These are phyloP conservation scores for Cydia splendana DNA, from an alignment of 1,140 invertebrate species.

Conservation along the genomic window DNA sequence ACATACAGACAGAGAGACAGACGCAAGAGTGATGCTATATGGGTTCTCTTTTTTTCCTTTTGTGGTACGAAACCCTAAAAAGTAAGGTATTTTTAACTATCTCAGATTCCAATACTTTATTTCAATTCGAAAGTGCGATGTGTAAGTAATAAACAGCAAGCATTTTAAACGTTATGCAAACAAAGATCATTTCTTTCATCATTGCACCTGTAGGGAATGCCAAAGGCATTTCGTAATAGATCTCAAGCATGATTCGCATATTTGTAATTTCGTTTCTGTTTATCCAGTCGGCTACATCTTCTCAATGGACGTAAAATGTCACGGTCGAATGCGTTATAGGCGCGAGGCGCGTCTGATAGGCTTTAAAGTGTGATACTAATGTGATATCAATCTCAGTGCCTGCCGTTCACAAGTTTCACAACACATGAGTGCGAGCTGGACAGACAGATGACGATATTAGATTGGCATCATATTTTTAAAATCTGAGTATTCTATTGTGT, in stretches of 20 bases:
- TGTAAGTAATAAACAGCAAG: not conserved
- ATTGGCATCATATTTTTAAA: conserved; percentile 1
- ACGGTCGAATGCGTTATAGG: conserved; percentile 36
- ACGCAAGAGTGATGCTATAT: no score
- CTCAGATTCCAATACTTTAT: no score
- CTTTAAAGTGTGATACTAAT: not conserved
- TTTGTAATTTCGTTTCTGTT: conserved; percentile 12
- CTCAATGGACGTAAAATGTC: conserved; percentile 42
- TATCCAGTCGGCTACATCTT: conserved; percentile 24
- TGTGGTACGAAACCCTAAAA: no score
- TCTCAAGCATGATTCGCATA: not conserved
- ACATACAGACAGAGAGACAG: no score
- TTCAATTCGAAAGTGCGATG: no score
- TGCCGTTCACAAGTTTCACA: not conserved
- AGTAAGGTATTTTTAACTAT: no score
- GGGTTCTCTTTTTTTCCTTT: no score
- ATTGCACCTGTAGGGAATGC: not conserved
- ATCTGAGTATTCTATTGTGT: not conserved
- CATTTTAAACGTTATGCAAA: conserved; percentile 10
- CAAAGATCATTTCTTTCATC: not conserved
- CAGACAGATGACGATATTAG: not conserved
- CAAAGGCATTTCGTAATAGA: not conserved
- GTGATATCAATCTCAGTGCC: not conserved
- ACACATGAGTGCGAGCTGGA: not conserved
- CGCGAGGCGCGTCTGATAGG: not conserved